phyloP scores from a whole-genome alignment of 2,888 invertebrate genomes.

The Gymnosoma rotundatum region DNA sequence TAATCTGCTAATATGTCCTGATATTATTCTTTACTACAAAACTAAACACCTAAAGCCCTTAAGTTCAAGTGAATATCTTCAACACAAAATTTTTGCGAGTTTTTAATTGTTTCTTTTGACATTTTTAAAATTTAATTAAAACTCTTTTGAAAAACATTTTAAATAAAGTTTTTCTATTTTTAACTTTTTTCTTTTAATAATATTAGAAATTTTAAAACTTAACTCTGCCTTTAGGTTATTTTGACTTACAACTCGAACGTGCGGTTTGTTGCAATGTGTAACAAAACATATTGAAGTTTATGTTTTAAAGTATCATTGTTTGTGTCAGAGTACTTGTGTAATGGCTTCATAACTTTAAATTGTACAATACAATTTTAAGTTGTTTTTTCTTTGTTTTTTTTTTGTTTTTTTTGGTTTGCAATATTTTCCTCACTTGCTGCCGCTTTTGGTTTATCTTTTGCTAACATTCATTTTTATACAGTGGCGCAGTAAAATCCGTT shows the following conservation, averaged over 20 bases:
- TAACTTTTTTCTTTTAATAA: background rate
- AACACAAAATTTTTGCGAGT: too few relatives aligned
- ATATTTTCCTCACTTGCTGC: slow-evolving; percentile 8
- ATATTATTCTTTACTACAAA: background rate
- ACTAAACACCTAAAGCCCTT: too few relatives aligned
- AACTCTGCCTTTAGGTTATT: slow-evolving; percentile 17
- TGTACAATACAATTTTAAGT: slow-evolving; percentile 60
- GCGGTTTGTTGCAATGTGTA: slow-evolving; percentile 13
- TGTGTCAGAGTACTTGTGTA: slow-evolving; percentile 38
- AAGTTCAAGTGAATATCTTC: too few relatives aligned
- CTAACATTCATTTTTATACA: slow-evolving; percentile 1
- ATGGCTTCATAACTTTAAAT: slow-evolving; percentile 68
- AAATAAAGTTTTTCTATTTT: background rate
- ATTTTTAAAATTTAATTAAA: too few relatives aligned
- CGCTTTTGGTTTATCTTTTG: slow-evolving; percentile 3
- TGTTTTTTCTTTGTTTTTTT: slow-evolving; percentile 34
- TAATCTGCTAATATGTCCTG: too few relatives aligned
- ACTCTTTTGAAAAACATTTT: background rate
- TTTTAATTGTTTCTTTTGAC: too few relatives aligned
- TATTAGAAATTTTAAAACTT: background rate
- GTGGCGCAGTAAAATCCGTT: background rate
- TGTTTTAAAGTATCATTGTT: background rate
- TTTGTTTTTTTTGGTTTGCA: slow-evolving; percentile 9
- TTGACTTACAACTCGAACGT: slow-evolving; percentile 26
- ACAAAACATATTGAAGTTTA: slow-evolving; percentile 12